phyloP scores from a whole-genome alignment of 2,888 invertebrate species.

The Dorcus hopei region DNA sequence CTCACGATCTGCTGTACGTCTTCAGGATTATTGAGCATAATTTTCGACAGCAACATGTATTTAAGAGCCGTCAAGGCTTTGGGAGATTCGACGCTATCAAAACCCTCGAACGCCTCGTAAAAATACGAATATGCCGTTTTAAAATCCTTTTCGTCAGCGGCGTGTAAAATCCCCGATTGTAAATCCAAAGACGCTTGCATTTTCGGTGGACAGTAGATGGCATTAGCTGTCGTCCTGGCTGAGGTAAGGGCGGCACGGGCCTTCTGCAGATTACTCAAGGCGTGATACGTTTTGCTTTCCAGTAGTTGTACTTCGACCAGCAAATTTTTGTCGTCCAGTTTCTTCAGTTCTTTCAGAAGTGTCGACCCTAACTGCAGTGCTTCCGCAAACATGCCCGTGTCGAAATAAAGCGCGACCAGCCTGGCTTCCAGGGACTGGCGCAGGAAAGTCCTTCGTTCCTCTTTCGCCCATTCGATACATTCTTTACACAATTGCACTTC shows the following conservation, averaged over 20 bases:
- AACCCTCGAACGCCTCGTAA: constrained; percentile 99
- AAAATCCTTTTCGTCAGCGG: constrained; percentile 99
- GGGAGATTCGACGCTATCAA: constrained; percentile 88
- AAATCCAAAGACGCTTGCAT: constrained; percentile 96
- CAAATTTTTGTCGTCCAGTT: constrained; percentile 97
- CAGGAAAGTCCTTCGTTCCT: constrained; percentile 94
- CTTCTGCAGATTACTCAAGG: constrained; percentile 93
- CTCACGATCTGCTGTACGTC: constrained; percentile 94
- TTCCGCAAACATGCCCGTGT: constrained; percentile 85
- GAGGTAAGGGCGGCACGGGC: constrained; percentile 96
- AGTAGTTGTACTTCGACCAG: constrained; percentile 96
- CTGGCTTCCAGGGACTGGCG: constrained; percentile 94
- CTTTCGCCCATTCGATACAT: constrained; percentile 99
- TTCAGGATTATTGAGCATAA: constrained; percentile 95
- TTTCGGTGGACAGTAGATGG: constrained; percentile 98
- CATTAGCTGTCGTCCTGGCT: constrained; percentile 98
- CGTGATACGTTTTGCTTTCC: constrained; percentile 98
- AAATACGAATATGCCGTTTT: constrained; percentile 99
- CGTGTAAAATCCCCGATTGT: constrained; percentile 97
- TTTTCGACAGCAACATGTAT: constrained; percentile 98
- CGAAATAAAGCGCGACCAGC: constrained; percentile 91
- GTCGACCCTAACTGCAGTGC: constrained; percentile 81
- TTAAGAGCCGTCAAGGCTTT: constrained; percentile 95
- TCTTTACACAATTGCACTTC: constrained; percentile 93
- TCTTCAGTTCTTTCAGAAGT: constrained; percentile 92